Base-by-base conservation (phyloP, 1,140 invertebrate genomes). In the Drosophila nigromelanica region DNA sequence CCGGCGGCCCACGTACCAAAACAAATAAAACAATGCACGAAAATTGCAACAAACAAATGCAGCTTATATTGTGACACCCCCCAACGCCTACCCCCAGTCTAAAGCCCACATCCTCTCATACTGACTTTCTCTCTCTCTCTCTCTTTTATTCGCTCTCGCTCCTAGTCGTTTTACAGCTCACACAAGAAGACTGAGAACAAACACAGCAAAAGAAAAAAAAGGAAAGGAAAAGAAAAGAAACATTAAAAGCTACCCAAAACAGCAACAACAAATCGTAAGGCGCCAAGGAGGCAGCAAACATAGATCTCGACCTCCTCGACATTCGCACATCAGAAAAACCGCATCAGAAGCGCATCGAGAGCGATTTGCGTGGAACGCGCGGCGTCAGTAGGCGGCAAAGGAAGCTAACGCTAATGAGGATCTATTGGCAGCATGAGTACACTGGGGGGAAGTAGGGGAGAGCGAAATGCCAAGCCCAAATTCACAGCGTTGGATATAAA, bases 401-500 rank as follows among this genome's bases (percentile, higher is more conserved):
- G 75, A 86, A 90, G 82, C 68, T 91, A 92, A 91, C 89, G 91
- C 91, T 92, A 91, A 92, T 92, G 91, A 92, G 87, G 91, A 91
- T 92, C 90, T 90, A 89, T 89, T 92, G 94, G 95, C 96, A 97
- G 95, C 94, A 97, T 97, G 96, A 96, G 96, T 95, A 95, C 96
- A 95, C 94, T 96, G 94, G 95, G 96, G 96, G 95, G 96, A 97
- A 96, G 97, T 97, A 96, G 95, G 95, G 94, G 91, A 91, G 91
- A 92, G 91, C 91, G 91, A 91, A 91, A 92, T 91, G 91, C 91
- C 90, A 98, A 98, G 95, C 95, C 95, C 93, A 98, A 98, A 95
- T 99, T 95, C 94, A 96, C 97, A 93, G 96, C 97, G 92, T 95
- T 98, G 94, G 97, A 99, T 94, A 98, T 99, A 95, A 99, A 99